Evolutionary conservation across 2,888 invertebrate genomes (phyloP).

Genomic region (Sinelater perroti): DNA sequence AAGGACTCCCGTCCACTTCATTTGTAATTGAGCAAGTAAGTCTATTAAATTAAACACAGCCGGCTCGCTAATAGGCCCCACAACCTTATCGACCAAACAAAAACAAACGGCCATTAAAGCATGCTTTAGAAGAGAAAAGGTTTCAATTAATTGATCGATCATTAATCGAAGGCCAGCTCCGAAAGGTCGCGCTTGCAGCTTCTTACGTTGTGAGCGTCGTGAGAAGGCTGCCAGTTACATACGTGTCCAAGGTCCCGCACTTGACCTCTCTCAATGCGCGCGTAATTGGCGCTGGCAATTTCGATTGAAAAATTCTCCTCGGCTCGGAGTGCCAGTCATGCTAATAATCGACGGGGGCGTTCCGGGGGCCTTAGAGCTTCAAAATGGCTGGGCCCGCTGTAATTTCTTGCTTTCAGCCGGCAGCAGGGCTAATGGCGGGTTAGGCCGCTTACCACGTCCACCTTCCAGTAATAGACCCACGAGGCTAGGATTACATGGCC

Average conservation of each 20-base stretch:
- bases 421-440: constrained; percentile 31
- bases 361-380: constrained; percentile 25
- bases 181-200: not conserved
- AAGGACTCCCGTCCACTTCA: too few relatives aligned
- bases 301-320: constrained; percentile 25
- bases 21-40: too few relatives aligned
- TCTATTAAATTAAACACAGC: too few relatives aligned
- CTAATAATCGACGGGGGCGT: constrained; percentile 31
- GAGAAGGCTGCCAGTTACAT: not conserved
- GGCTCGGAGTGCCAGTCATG: constrained; percentile 28
- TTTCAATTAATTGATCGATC: constrained; percentile 9
- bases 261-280: constrained; percentile 26
- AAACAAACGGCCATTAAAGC: too few relatives aligned
- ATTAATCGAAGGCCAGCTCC: constrained; percentile 1
- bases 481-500: too few relatives aligned
- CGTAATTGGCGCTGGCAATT: constrained; percentile 22
- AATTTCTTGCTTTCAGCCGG: constrained; percentile 30
- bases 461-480: constrained; percentile 17
- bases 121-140: too few relatives aligned
- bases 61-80: too few relatives aligned
- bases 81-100: too few relatives aligned
- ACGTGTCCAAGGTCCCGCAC: constrained; percentile 9
- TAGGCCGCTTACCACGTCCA: constrained; percentile 20
- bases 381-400: constrained; percentile 27
- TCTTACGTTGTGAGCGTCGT: not conserved